phyloP scores from a whole-genome alignment of 2,888 invertebrate species.

The Ethmia dodecea region DNA sequence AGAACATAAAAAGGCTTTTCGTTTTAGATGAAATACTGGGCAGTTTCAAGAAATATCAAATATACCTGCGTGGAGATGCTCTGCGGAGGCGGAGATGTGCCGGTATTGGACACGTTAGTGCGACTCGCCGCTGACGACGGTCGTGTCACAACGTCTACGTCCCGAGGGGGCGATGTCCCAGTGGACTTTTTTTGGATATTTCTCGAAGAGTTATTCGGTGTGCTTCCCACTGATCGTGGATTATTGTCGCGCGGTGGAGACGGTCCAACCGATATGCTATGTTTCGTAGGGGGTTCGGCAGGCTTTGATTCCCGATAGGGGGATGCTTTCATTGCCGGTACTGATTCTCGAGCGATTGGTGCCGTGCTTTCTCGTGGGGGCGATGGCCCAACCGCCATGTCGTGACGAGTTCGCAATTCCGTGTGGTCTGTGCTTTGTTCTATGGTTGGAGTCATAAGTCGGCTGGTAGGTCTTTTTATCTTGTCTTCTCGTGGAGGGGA shows the following conservation, averaged over 20 bases:
- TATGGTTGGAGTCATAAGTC: constrained; percentile 67
- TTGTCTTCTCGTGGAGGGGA: constrained; percentile 76
- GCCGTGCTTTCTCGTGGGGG: constrained; percentile 48
- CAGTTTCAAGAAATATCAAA: too few relatives aligned
- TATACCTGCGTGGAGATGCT: constrained; percentile 90
- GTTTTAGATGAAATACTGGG: too few relatives aligned
- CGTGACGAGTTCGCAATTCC: constrained; percentile 37
- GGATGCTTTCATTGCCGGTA: constrained; percentile 29
- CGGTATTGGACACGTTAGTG: constrained; percentile 78
- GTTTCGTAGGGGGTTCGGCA: constrained; percentile 29
- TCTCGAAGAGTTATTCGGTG: constrained; percentile 13
- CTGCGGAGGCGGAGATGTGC: constrained; percentile 92
- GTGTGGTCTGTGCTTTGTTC: constrained; percentile 24
- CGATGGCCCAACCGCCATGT: constrained; percentile 62
- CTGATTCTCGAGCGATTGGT: constrained; percentile 25
- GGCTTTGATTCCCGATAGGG: constrained; percentile 28
- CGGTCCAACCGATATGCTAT: constrained; percentile 55
- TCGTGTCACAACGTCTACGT: constrained; percentile 28
- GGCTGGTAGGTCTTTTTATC: constrained; percentile 30
- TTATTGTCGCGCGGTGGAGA: constrained; percentile 51
- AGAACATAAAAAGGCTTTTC: too few relatives aligned
- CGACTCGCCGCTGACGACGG: constrained; percentile 33
- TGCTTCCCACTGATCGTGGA: constrained; percentile 25
- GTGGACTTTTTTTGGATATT: constrained; percentile 57
- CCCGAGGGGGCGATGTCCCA: constrained; percentile 71